A percentile compares a stretch with the other conserved stretches of the same genome.
phyloP scores from a whole-genome alignment of 2,888 invertebrate genomes.

The Scotopteryx bipunctaria region DNA sequence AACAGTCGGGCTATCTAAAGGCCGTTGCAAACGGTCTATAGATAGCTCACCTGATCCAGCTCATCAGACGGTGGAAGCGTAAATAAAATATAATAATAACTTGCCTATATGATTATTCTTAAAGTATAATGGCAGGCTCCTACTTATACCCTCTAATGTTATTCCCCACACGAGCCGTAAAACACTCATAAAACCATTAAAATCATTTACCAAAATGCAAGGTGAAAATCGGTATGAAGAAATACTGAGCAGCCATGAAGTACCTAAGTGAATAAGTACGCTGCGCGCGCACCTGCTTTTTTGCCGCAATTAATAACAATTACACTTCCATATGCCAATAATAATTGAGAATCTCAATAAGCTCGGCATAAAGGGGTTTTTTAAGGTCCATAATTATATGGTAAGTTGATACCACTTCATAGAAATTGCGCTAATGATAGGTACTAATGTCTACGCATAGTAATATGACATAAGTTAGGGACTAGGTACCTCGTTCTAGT shows the following conservation, averaged over 20 bases:
- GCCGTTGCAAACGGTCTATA: no score
- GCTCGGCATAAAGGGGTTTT: slow-evolving; percentile 18
- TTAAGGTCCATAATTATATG: slow-evolving; percentile 29
- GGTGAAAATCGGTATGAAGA: slow-evolving; percentile 3
- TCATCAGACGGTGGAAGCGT: no score
- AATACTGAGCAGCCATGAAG: not conserved
- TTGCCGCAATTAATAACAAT: slow-evolving; percentile 54
- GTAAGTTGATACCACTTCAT: slow-evolving; percentile 21
- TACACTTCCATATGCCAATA: slow-evolving; percentile 47
- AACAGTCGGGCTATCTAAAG: no score
- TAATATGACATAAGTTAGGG: not conserved
- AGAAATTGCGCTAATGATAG: slow-evolving; percentile 9
- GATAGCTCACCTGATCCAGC: no score
- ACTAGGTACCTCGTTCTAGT: no score
- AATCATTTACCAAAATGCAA: slow-evolving; percentile 3
- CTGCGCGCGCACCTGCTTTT: slow-evolving; percentile 45
- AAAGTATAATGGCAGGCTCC: no score
- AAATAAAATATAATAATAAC: no score
- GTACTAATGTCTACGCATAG: not conserved
- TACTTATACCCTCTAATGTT: no score
- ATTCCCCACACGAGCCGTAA: no score
- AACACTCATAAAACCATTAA: not conserved
- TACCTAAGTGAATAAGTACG: slow-evolving; percentile 11
- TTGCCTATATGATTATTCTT: no score
- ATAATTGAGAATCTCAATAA: slow-evolving; percentile 32